A percentile compares a stretch with the other conserved stretches of the same genome.
These are phyloP conservation scores for Sycophila texana DNA, from an alignment of 2,888 invertebrate genomes.

Conservation along the genomic window DNA sequence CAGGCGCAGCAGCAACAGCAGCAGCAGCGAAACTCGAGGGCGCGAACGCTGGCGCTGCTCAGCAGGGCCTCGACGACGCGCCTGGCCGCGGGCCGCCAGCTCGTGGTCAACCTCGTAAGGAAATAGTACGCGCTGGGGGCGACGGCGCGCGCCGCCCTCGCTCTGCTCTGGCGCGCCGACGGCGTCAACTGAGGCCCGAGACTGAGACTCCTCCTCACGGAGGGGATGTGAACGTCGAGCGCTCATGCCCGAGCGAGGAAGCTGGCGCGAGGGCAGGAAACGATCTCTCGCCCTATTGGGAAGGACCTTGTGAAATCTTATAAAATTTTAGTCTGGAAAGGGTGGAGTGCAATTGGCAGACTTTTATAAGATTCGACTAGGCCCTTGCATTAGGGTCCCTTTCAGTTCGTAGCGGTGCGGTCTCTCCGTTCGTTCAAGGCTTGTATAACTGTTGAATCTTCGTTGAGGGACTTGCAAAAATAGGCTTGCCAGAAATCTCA, in stretches of 20 bases:
- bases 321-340: too few relatives aligned
- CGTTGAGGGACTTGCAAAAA: too few relatives aligned
- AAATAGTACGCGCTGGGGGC: constrained; percentile 53
- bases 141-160: constrained; percentile 23
- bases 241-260: too few relatives aligned
- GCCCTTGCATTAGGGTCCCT: too few relatives aligned
- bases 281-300: neutral
- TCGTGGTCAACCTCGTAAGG: constrained; percentile 48
- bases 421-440: too few relatives aligned
- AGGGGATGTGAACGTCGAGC: constrained; percentile 32
- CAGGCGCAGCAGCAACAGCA: constrained; percentile 39
- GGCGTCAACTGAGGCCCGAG: constrained; percentile 10
- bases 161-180: constrained; percentile 22
- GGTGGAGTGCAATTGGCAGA: too few relatives aligned
- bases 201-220: neutral
- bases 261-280: too few relatives aligned
- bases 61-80: constrained; percentile 27
- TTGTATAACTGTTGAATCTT: too few relatives aligned
- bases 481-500: too few relatives aligned
- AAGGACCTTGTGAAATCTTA: too few relatives aligned
- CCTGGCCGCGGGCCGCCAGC: constrained; percentile 51
- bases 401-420: too few relatives aligned
- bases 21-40: constrained; percentile 22
- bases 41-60: constrained; percentile 36
- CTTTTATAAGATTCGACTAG: too few relatives aligned